Conservation (phyloP, 2,888 invertebrate genomes). For the Acanthococcus lagerstroemiae region DNA sequence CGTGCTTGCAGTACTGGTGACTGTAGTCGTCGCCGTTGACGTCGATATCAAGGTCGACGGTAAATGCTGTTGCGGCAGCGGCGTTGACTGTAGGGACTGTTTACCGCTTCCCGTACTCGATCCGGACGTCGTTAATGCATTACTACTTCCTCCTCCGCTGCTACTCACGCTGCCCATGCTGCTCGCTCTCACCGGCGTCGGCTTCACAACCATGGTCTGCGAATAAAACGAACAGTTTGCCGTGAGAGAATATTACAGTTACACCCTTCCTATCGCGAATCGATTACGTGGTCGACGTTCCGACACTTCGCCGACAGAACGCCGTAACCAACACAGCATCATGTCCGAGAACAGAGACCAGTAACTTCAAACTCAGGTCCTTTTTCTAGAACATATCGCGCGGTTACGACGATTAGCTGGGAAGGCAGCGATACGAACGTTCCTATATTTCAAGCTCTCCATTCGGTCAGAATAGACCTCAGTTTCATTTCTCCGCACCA, state of each 20-base stretch:
- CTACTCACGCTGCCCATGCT: constrained; percentile 41
- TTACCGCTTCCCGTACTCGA: not conserved
- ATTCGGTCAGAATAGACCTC: too few species aligned
- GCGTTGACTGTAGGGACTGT: not conserved
- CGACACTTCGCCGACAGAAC: too few species aligned
- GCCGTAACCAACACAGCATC: too few species aligned
- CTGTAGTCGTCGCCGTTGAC: not conserved
- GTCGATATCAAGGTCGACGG: not conserved
- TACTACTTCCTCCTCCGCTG: constrained; percentile 38
- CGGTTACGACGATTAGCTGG: too few species aligned
- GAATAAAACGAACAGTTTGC: not conserved
- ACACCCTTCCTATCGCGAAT: too few species aligned
- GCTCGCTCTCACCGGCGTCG: constrained; percentile 66
- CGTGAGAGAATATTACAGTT: too few species aligned
- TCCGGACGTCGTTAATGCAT: constrained; percentile 33
- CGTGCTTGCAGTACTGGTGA: constrained; percentile 32
- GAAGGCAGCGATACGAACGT: too few species aligned
- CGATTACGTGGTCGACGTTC: too few species aligned
- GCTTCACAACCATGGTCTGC: constrained; percentile 52
- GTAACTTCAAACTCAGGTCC: too few species aligned
- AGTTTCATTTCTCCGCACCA: too few species aligned
- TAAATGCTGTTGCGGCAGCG: not conserved
- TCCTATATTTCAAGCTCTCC: not conserved
- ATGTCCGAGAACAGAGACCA: too few species aligned
- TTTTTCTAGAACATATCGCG: too few species aligned